Percentiles rank a stretch among this genome's conserved stretches.
These are phyloP conservation scores for Galerucella pusilla DNA, from an alignment of 2,888 invertebrate species.

Conservation along the genomic window DNA sequence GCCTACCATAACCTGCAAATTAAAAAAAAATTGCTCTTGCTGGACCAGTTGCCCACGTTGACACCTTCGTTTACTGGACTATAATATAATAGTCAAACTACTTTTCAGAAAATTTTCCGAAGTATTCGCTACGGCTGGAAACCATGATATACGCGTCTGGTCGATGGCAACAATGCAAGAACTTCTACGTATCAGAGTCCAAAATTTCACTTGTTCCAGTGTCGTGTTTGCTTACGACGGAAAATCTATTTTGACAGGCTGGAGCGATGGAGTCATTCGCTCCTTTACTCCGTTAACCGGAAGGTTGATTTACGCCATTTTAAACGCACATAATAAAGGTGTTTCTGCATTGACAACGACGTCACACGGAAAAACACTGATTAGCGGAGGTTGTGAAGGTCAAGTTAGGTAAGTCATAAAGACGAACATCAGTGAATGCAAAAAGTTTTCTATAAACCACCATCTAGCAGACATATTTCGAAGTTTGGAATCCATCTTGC, in stretches of 20 bases:
- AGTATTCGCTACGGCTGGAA: constrained; percentile 88
- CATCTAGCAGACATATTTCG: too few species aligned
- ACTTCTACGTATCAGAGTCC: constrained; percentile 83
- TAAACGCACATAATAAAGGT: constrained; percentile 90
- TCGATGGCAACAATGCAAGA: constrained; percentile 80
- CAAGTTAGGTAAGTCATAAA: constrained; percentile 70
- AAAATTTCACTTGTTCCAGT: constrained; percentile 87
- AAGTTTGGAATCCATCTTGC: too few species aligned
- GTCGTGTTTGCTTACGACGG: constrained; percentile 84
- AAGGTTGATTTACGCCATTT: constrained; percentile 81
- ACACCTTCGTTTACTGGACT: too few species aligned
- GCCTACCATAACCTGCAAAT: too few species aligned
- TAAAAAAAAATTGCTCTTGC: too few species aligned
- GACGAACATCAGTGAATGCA: background rate
- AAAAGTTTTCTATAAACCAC: too few species aligned
- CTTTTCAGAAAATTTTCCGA: constrained; percentile 78
- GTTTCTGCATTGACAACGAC: constrained; percentile 85
- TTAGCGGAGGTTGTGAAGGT: constrained; percentile 94
- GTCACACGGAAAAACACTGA: constrained; percentile 74
- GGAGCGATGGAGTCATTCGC: constrained; percentile 86
- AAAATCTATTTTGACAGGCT: constrained; percentile 81
- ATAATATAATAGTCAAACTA: background rate
- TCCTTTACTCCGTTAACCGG: constrained; percentile 87
- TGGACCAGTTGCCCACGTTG: too few species aligned
- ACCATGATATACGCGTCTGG: constrained; percentile 90